phyloP scores from a whole-genome alignment of 2,797 vertebrate genomes.

The Erethizon dorsatum region DNA sequence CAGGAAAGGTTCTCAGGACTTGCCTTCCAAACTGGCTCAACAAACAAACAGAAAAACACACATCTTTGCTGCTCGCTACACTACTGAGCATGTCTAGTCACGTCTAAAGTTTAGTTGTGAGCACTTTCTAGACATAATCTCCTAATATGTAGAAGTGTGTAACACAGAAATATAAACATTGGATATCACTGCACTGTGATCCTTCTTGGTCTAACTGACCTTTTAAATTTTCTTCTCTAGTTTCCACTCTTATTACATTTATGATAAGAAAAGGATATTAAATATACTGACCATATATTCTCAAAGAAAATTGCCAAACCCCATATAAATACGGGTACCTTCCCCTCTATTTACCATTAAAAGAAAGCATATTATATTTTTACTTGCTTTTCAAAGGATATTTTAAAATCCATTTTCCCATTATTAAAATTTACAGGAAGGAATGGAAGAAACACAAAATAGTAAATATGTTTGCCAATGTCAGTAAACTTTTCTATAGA shows the following conservation, averaged over 20 bases:
- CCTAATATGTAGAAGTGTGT: not conserved
- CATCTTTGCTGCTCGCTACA: not conserved
- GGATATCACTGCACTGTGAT: not conserved
- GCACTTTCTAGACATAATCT: not conserved
- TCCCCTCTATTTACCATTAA: not conserved
- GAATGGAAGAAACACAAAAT: not conserved
- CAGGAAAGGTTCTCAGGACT: not conserved
- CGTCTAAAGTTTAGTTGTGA: constrained; percentile 5
- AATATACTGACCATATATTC: not conserved
- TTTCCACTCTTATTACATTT: not conserved
- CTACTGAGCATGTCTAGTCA: not conserved
- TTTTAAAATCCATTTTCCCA: constrained; percentile 33
- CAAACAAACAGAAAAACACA: not conserved
- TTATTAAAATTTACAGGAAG: constrained; percentile 13
- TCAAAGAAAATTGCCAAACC: not conserved
- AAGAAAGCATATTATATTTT: not conserved
- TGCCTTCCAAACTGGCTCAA: not conserved
- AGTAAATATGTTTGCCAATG: not conserved
- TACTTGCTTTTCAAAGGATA: constrained; percentile 14
- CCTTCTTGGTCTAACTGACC: not conserved
- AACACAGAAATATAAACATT: not conserved
- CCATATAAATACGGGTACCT: not conserved
- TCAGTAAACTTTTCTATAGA: not conserved
- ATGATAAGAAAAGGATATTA: constrained; percentile 20
- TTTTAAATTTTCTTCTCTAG: not conserved